These are phyloP conservation scores for Hucho hucho DNA, from an alignment of 2,113 vertebrate species.

Conservation along the genomic window DNA sequence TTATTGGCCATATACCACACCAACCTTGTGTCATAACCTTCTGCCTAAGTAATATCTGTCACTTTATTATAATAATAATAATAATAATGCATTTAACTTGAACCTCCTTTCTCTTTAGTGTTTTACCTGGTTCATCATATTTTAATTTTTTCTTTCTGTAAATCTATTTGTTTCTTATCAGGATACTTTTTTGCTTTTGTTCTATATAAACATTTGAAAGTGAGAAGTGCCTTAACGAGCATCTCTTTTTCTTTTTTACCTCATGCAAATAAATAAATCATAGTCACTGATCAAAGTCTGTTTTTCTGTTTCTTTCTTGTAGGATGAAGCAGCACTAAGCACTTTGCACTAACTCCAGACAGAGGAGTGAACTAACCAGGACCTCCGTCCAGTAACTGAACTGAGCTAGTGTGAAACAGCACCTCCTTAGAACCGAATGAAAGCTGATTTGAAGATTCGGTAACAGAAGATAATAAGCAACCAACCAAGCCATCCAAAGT, in stretches of 20 bases:
- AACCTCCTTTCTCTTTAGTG: not conserved
- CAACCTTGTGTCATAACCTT: too few relatives aligned
- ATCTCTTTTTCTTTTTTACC: slow-evolving; percentile 19
- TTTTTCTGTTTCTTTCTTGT: slow-evolving; percentile 31
- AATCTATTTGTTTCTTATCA: too few relatives aligned
- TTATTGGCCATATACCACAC: too few relatives aligned
- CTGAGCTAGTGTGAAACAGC: not conserved
- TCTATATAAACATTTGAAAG: too few relatives aligned
- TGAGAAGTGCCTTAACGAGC: not conserved
- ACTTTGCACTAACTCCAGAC: slow-evolving; percentile 31
- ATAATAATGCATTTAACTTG: too few relatives aligned
- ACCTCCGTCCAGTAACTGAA: not conserved
- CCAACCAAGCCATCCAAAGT: not conserved
- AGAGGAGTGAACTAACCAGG: slow-evolving; percentile 11
- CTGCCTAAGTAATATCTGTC: too few relatives aligned
- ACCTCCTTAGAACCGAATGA: not conserved
- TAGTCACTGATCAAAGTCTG: not conserved
- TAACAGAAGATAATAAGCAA: too few relatives aligned
- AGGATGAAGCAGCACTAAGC: slow-evolving; percentile 76
- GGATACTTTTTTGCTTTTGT: too few relatives aligned
- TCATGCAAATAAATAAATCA: not conserved
- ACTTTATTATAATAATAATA: not conserved
- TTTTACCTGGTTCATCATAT: too few relatives aligned
- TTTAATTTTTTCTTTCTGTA: not conserved
- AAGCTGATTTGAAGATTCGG: too few relatives aligned